Conservation (phyloP, 2,888 invertebrate species). For the Heterodera filipjevi region DNA sequence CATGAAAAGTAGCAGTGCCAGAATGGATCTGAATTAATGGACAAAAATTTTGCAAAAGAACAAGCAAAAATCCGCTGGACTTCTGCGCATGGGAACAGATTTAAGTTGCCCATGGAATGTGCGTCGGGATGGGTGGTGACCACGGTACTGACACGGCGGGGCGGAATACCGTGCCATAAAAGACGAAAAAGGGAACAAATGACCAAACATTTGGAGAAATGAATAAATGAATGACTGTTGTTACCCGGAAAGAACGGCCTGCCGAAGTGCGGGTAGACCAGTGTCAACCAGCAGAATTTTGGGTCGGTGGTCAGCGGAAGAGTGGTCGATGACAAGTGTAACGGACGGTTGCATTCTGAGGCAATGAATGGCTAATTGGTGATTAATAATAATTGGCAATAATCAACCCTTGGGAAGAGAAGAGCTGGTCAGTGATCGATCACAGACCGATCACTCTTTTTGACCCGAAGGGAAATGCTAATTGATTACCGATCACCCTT, state of each 20-base stretch:
- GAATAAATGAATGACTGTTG: neutral
- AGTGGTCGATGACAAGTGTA: conserved; percentile 31
- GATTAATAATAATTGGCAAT: neutral
- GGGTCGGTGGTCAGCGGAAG: neutral
- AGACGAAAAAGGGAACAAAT: conserved; percentile 13
- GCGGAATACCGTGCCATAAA: conserved; percentile 21
- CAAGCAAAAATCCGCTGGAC: neutral
- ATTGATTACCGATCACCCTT: too few species aligned
- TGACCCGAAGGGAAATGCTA: too few species aligned
- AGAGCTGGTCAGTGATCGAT: too few species aligned
- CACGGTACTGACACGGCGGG: conserved; percentile 21
- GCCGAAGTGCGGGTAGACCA: conserved; percentile 13
- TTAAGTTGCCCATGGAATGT: conserved; percentile 34
- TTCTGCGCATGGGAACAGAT: conserved; percentile 30
- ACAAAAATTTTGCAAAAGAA: neutral
- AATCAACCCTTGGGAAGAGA: too few species aligned
- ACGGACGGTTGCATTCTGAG: conserved; percentile 36
- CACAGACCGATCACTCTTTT: too few species aligned
- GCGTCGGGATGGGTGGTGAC: conserved; percentile 29
- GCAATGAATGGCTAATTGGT: neutral
- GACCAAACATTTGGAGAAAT: too few species aligned
- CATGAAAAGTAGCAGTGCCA: neutral
- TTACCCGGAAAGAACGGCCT: neutral
- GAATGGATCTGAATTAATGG: neutral
- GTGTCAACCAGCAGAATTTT: conserved; percentile 30